Percentiles rank a stretch among this genome's conserved stretches.
Conservation (phyloP, 2,797 vertebrate genomes). For the Brachyalestes nurse region DNA sequence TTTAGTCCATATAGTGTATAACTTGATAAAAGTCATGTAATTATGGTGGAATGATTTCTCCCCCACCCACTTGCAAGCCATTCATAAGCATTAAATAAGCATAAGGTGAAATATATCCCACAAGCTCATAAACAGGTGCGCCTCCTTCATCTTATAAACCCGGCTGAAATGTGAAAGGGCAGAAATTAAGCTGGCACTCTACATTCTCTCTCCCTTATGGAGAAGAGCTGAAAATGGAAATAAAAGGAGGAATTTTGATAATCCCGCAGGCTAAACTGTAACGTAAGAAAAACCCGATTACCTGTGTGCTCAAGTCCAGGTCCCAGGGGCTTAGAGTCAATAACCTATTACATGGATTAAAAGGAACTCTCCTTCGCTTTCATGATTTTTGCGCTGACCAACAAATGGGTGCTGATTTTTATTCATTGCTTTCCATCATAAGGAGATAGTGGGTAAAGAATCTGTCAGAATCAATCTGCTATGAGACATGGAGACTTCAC, state of each 20-base stretch:
- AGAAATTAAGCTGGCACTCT: slow-evolving; percentile 48
- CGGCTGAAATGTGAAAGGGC: slow-evolving; percentile 32
- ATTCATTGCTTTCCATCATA: slow-evolving; percentile 82
- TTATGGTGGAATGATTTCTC: background rate
- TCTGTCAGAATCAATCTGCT: slow-evolving; percentile 75
- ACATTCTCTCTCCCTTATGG: slow-evolving; percentile 49
- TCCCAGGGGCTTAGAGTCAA: slow-evolving; percentile 76
- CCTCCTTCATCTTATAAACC: slow-evolving; percentile 19
- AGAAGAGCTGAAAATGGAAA: slow-evolving; percentile 60
- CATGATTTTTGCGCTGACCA: slow-evolving; percentile 67
- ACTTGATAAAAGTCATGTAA: background rate
- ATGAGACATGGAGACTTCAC: slow-evolving; percentile 66
- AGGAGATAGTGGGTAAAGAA: slow-evolving; percentile 75
- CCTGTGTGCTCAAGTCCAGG: slow-evolving; percentile 65
- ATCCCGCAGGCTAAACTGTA: slow-evolving; percentile 62
- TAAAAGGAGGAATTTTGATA: slow-evolving; percentile 62
- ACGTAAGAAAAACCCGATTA: slow-evolving; percentile 68
- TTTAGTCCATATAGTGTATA: too few relatives aligned
- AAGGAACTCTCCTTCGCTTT: slow-evolving; percentile 67
- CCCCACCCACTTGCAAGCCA: background rate
- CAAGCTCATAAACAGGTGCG: slow-evolving; percentile 19
- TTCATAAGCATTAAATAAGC: slow-evolving; percentile 20
- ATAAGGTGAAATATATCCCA: background rate
- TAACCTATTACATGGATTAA: slow-evolving; percentile 78
- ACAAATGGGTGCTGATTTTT: slow-evolving; percentile 83